Conservation (phyloP, 1,140 invertebrate genomes). For the Drosophila ananassae region DNA sequence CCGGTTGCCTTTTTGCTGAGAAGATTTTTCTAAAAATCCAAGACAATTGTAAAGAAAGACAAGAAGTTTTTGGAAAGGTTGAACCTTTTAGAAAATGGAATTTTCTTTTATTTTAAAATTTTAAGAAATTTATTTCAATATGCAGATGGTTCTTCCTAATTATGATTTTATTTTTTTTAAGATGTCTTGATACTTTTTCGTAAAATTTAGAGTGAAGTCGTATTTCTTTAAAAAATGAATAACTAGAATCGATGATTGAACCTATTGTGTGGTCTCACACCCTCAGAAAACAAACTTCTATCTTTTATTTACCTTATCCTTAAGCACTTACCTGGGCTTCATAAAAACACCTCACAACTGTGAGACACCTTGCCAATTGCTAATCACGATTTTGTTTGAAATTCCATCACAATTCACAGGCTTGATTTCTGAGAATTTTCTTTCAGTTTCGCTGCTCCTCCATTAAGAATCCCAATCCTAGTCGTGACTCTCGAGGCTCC, state of each 20-base stretch:
- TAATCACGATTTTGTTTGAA: constrained; percentile 61
- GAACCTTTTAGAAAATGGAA: not conserved
- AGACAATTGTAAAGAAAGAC: not conserved
- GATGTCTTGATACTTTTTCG: no score
- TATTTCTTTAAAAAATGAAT: constrained; percentile 4
- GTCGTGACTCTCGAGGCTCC: constrained; percentile 15
- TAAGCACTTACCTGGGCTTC: constrained; percentile 33
- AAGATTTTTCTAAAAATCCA: not conserved
- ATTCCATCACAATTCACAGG: constrained; percentile 54
- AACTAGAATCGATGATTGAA: constrained; percentile 15
- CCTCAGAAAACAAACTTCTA: constrained; percentile 5
- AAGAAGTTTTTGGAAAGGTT: not conserved
- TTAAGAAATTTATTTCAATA: not conserved
- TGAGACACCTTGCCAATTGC: constrained; percentile 48
- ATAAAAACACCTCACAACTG: constrained; percentile 5
- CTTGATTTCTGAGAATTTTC: constrained; percentile 61
- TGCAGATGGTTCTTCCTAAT: not conserved
- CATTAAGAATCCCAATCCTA: constrained; percentile 19
- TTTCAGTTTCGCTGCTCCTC: not conserved
- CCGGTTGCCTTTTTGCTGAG: constrained; percentile 8
- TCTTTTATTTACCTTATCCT: constrained; percentile 29
- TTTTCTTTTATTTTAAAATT: not conserved
- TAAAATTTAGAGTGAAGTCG: no score
- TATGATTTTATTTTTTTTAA: no score
- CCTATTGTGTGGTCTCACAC: constrained; percentile 22